Conservation (phyloP, 1,140 invertebrate genomes). For the Bombus confusus region DNA sequence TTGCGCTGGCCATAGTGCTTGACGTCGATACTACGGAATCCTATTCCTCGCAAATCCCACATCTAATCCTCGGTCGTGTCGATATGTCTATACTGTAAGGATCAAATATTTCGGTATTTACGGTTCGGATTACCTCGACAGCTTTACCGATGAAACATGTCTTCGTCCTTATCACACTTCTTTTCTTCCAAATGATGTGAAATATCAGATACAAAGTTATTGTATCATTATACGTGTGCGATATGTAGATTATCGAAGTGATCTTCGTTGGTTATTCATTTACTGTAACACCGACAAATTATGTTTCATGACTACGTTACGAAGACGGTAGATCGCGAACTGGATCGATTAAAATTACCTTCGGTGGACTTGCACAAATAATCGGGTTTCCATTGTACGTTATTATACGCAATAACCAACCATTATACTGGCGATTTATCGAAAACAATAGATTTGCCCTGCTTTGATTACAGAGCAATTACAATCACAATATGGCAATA, state of each 20-base stretch:
- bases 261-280: no score
- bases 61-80: not conserved
- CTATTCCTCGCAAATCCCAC: not conserved
- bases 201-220: no score
- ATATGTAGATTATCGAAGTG: no score
- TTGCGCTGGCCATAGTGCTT: not conserved
- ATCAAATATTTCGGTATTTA: not conserved
- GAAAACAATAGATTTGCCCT: slow-evolving; percentile 11
- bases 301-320: not conserved
- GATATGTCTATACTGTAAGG: not conserved
- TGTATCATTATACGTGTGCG: no score
- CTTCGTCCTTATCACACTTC: not conserved
- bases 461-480: slow-evolving; percentile 13
- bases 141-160: slow-evolving; percentile 6
- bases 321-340: not conserved
- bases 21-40: not conserved
- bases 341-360: not conserved
- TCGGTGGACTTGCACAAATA: not conserved
- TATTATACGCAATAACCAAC: not conserved
- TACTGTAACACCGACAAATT: no score
- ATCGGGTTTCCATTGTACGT: not conserved
- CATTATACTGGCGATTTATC: slow-evolving; percentile 1
- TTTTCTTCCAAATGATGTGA: not conserved
- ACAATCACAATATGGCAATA: not conserved
- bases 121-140: not conserved